Base-by-base conservation (phyloP, 1,140 invertebrate genomes). In the Acromyrmex heyeri region DNA sequence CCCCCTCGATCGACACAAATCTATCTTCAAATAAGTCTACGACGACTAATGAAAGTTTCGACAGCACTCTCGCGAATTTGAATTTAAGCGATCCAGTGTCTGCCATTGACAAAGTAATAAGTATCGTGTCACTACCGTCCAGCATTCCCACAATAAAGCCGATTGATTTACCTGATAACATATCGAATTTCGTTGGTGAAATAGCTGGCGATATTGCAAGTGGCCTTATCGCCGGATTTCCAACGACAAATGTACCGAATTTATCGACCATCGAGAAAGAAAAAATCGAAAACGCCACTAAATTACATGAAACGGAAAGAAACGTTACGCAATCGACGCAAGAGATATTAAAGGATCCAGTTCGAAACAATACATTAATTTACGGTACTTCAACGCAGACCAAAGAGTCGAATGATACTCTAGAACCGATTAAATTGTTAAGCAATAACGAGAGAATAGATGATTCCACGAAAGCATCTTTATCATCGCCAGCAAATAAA, bases 171-270 rank as follows among this genome's bases (percentile, higher is more conserved):
- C 92, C 94, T 7, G 70, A 83, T 5, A 72, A 90, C 14, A 50
- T 67, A 27, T 77, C 90, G 64, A 91, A 77, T 67, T 67, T 86
- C n/a, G 24, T 76, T 16, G 3, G 8, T 4, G 48, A 50, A 50
- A 50, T 14, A 7, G 82, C 90, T 7, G 92, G 92, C 34, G 89
- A 67, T 27, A 78, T 94, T 18, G 94, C 91, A 5, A 95, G 94
- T 86, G 91, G 93, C 50, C 83, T 95, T 1, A 94, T 95, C 44
- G 94, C 94, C 30, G 94, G 94, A 85, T 93, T 91, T 48, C 12
- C 73, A 24, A 78, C 70, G 21, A 79, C 48, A 8, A n/a, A 62
- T 14, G 72, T 76, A n/a, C 70, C 85, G 14, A 44, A 57, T 18
- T 1, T 38, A n/a, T 34, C 18, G 18, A 44, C 18, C 27, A 8